phyloP scores from a whole-genome alignment of 2,888 invertebrate species.

The Dorcus hopei region DNA sequence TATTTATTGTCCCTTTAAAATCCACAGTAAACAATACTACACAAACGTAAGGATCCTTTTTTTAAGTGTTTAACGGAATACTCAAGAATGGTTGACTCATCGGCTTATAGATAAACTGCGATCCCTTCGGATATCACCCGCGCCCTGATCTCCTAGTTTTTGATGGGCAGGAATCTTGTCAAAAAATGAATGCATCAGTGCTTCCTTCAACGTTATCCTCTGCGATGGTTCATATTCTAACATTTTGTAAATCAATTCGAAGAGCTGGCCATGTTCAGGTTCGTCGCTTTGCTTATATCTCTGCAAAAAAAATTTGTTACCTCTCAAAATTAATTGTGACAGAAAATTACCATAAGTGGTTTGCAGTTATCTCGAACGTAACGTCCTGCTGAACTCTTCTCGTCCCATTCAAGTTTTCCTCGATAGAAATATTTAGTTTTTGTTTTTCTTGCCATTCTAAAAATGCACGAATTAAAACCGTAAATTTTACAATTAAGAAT shows the following conservation, averaged over 20 bases:
- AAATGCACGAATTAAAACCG: constrained; percentile 33
- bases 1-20: constrained; percentile 10
- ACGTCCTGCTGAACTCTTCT: constrained; percentile 92
- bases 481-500: constrained; percentile 9
- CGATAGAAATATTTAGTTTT: constrained; percentile 98
- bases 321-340: not conserved
- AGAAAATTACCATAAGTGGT: constrained; percentile 73
- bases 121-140: constrained; percentile 57
- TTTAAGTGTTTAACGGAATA: not conserved
- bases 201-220: constrained; percentile 83
- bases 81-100: constrained; percentile 49
- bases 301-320: constrained; percentile 53
- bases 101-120: constrained; percentile 70
- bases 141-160: constrained; percentile 60
- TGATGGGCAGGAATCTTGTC: constrained; percentile 77
- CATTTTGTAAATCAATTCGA: constrained; percentile 94
- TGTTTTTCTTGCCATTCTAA: constrained; percentile 82
- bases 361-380: constrained; percentile 98
- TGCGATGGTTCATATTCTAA: constrained; percentile 94
- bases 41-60: constrained; percentile 2
- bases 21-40: constrained; percentile 1
- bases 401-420: constrained; percentile 97
- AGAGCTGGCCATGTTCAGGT: constrained; percentile 88
- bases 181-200: constrained; percentile 91
- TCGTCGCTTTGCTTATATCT: constrained; percentile 86